Evolutionary conservation across 2,797 vertebrate species (phyloP), one percentile per base, ranked within the genome.

Genomic region (Gymnothorax reevesii): DNA sequence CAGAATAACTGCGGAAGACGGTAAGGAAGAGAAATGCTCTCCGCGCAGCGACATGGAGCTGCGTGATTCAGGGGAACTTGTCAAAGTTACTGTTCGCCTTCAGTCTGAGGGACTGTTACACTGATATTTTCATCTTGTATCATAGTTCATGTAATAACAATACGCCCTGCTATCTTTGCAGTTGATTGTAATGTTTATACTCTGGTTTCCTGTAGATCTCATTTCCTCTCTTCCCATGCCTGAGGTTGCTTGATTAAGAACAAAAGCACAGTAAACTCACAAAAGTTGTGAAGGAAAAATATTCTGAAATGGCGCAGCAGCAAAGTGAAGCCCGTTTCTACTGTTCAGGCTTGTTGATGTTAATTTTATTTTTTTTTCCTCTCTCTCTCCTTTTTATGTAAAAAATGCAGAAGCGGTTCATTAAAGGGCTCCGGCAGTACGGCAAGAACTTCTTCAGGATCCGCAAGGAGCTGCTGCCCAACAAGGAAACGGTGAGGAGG

Each of bases 401-500:
- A 91, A 90, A 91, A 88, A 90, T 93, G 86, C 90, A 99, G 99
- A 99, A 99, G 92, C 97, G 98, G 88, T 99, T 99, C 94, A 98
- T 99, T 93, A 99, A 98, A 95, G 99, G 99, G 75, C 94, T 99
- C 90, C 94, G 98, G 91, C 99, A 99, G 90, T 99, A 99, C 88
- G 98, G 99, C 91, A 99, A 99, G 96, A 99, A 99, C 95, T 99
- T 99, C 95, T 99, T 99, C 94, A 96, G 98, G 91, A 99, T 99
- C 91, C 96, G 97, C 82, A 99, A 99, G 94, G 99, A 99, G 93
- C 96, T 98, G 89, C 96, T 99, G 87, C 98, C 98, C 91, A 98
- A 94, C 96, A 99, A 99, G 95, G 99, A 99, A 93, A 99, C 98
- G 8, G 99, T 99, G 92, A 97, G 94, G 94, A 0, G 86, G 12